Percentiles rank a stretch among this genome's conserved stretches.
Conservation (phyloP, 2,888 invertebrate species). For the Priocnemis perturbator region DNA sequence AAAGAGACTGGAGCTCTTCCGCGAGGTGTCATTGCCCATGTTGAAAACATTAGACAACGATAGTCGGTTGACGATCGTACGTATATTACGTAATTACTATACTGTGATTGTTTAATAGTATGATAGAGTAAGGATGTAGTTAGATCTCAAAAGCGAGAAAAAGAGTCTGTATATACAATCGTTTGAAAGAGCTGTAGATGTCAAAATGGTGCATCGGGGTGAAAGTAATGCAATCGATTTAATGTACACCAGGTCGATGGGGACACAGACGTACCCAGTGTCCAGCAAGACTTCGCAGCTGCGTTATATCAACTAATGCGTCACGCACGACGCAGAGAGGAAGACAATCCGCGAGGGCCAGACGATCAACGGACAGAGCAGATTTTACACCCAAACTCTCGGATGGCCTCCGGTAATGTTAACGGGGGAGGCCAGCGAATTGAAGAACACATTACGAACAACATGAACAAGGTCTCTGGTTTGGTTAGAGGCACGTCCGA, state of each 20-base stretch:
- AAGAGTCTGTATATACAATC: too few species aligned
- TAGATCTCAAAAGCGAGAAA: too few species aligned
- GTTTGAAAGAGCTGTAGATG: too few species aligned
- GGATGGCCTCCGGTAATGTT: conserved; percentile 50
- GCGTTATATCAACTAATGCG: conserved; percentile 83
- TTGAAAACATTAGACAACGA: conserved; percentile 89
- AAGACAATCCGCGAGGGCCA: conserved; percentile 46
- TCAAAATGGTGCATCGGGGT: too few species aligned
- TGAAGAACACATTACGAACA: conserved; percentile 32
- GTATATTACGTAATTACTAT: conserved; percentile 59
- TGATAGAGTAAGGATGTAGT: too few species aligned
- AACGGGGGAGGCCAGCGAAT: conserved; percentile 66
- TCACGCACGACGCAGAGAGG: conserved; percentile 67
- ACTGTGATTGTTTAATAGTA: too few species aligned
- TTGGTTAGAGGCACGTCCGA: conserved; percentile 70
- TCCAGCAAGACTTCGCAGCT: conserved; percentile 86
- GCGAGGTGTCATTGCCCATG: conserved; percentile 92
- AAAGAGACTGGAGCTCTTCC: conserved; percentile 88
- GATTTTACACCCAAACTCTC: conserved; percentile 39
- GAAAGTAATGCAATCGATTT: too few species aligned
- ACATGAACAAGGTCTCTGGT: conserved; percentile 74
- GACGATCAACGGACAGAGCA: conserved; percentile 39
- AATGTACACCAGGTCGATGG: conserved; percentile 83
- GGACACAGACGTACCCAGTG: conserved; percentile 87
- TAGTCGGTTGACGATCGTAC: conserved; percentile 89